Evolutionary conservation across 2,113 vertebrate genomes (phyloP), one percentile per base, ranked within the genome.

Genomic region (Pristiophorus japonicus): DNA sequence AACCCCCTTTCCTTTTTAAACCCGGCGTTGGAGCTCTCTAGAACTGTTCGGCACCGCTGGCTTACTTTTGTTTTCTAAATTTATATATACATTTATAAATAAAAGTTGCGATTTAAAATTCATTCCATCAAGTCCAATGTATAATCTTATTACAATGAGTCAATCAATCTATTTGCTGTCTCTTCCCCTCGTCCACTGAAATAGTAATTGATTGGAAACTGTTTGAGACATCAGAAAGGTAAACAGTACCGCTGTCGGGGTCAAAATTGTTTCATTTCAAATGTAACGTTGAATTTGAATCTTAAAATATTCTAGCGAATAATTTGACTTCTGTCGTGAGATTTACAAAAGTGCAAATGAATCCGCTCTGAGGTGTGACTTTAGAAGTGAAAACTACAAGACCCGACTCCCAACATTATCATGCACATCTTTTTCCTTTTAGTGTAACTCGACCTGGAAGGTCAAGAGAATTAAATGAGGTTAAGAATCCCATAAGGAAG

Each of bases 181-280:
- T 62, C 38, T 6, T 1, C 87, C 18, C 30, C 51, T 51, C 4
- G 51, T 51, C 51, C 7, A 10, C 93, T 12, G 24, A 30, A 47
- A 94, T 45, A 51, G 93, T 45, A 94, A 70, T 94, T 93, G 91
- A 93, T 93, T 94, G n/a, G 22, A 65, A 45, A 67, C 91, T 59
- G 12, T 4, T 10, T 59, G 22, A 93, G 8, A 18, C 4, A 27
- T 90, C 62, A 7, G 38, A 67, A 91, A 70, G 93, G 42, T 94
- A 70, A 93, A 94, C 65, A 94, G 65, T 94, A 5, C 6, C 63
- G 18, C 63, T 42, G 42, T 14, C 20, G 59, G 92, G 65, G 92
- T 63, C 24, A 0, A 55, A 47, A 30, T 16, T 30, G 65, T 94
- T 27, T 45, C 24, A 47, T 42, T 88, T 93, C 5, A 62, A 66